phyloP scores from a whole-genome alignment of 1,140 invertebrate genomes.

The Platorchestia sp. region DNA sequence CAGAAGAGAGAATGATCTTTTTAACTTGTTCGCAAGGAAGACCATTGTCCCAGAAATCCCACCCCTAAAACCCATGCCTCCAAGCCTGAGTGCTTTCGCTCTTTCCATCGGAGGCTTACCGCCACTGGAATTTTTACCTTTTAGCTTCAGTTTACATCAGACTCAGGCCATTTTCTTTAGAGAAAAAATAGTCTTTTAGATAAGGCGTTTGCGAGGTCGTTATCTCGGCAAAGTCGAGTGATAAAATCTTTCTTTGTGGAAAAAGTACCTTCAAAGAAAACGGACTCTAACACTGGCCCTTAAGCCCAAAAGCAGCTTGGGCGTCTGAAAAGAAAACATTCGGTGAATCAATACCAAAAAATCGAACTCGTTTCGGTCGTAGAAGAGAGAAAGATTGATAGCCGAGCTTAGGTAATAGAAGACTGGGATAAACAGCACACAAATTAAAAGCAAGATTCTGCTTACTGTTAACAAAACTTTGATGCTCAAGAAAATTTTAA shows the following conservation, averaged over 20 bases:
- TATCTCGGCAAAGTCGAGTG: background rate
- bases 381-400: background rate
- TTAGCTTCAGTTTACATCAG: background rate
- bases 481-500: no score
- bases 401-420: no score
- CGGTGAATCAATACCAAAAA: background rate
- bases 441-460: no score
- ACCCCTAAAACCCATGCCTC: background rate
- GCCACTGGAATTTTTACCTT: background rate
- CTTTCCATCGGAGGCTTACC: background rate
- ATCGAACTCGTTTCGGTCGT: background rate
- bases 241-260: background rate
- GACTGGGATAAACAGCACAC: no score
- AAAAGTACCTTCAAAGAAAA: background rate
- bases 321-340: background rate
- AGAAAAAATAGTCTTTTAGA: background rate
- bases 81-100: background rate
- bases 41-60: background rate
- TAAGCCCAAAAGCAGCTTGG: background rate
- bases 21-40: no score
- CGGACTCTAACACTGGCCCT: background rate
- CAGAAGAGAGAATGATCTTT: no score
- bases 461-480: no score
- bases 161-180: background rate
- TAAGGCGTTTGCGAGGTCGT: background rate